Base-by-base conservation (phyloP, 2,797 vertebrate genomes). In the Sebastes itinus region DNA sequence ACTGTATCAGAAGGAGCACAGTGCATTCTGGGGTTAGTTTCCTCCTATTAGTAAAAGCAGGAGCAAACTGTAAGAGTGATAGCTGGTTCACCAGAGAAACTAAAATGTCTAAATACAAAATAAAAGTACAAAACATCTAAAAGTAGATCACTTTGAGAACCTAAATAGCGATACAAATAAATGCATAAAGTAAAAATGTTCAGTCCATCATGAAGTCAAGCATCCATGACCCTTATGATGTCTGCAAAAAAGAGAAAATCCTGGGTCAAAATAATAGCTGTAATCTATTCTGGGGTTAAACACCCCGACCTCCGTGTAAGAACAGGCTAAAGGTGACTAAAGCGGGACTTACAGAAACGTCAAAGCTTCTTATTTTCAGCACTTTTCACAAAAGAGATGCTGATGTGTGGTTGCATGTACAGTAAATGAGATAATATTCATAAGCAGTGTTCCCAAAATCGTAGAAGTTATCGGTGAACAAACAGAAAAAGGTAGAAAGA, bases 231-330 rank as follows among this genome's bases (percentile, higher is more conserved):
- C 52, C 27, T 77, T 20, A 35, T 49, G 52, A 79, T 33, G 71
- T 63, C n/a, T 27, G 27, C 66, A 58, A 65, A 3, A 75, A 75
- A 81, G 18, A 75, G 38, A 72, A 75, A 72, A 65, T 54, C n/a
- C 64, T n/a, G 38, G 25, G 54, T 69, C 60, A 70, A 75, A 80
- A 75, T 69, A 66, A 86, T 49, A 61, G 49, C 54, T 25, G 38
- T 42, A 49, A 68, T 83, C 60, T 77, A 54, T 73, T 72, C 64
- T 30, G 33, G 49, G 60, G 75, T 85, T 79, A 86, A 90, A 85
- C 58, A 20, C 38, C 38, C 11, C 1, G 27, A 84, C 65, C 75
- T 69, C 22, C 2, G 13, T 72, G 69, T 64, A 32, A 84, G 59
- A 6, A 14, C 4, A 11, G 11, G 35, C 49, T 82, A 38, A 71